Percentiles rank a stretch among this genome's conserved stretches.
phyloP scores from a whole-genome alignment of 2,797 vertebrate species.

The Microtus obscurus region DNA sequence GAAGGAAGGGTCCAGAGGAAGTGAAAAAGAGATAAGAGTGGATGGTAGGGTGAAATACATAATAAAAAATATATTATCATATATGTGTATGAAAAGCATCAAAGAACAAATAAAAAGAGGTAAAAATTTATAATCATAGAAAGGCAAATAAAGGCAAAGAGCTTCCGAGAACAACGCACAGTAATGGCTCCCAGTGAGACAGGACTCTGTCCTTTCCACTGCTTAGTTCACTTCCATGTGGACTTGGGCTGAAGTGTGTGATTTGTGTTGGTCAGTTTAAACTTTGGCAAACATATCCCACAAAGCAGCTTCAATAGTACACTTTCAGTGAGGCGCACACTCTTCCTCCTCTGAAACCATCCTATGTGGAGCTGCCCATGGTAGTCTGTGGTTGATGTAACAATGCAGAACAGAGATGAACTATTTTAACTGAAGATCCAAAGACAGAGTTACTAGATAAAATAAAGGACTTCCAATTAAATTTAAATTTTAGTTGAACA shows the following conservation, averaged over 20 bases:
- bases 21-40: background rate
- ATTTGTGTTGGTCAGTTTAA: conserved; percentile 1
- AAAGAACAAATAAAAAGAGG: background rate
- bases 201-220: background rate
- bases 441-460: conserved; percentile 31
- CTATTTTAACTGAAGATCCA: background rate
- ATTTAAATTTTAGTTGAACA: conserved; percentile 49
- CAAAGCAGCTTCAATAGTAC: background rate
- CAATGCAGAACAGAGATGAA: background rate
- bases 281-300: conserved; percentile 30
- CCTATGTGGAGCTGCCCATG: background rate
- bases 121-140: background rate
- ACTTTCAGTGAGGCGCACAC: background rate
- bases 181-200: background rate
- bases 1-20: background rate
- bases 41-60: background rate
- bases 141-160: background rate
- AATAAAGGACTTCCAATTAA: conserved; percentile 4
- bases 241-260: background rate
- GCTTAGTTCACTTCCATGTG: background rate
- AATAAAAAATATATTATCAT: background rate
- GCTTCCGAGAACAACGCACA: conserved; percentile 2
- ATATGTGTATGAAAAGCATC: background rate
- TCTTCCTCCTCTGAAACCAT: conserved; percentile 34
- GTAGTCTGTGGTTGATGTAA: background rate